A percentile compares a stretch with the other conserved stretches of the same genome.
Conservation (phyloP, 2,888 invertebrate genomes). For the Steinernema hermaphroditum region DNA sequence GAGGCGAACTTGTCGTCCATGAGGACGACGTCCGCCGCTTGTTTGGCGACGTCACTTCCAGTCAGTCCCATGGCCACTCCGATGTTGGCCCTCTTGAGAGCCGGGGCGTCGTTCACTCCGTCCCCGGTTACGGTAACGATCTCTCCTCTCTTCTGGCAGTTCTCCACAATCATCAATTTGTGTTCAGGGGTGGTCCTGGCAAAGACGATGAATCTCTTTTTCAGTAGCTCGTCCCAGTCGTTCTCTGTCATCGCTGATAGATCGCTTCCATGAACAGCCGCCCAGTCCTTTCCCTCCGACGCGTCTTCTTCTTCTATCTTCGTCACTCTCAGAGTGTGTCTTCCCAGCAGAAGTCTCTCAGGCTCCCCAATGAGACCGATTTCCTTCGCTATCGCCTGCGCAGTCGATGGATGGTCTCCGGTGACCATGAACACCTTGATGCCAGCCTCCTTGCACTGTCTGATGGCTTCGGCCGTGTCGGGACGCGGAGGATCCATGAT, state of each 20-base stretch:
- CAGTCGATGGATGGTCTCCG: slow-evolving; percentile 46
- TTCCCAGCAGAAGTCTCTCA: neutral
- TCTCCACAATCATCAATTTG: slow-evolving; percentile 38
- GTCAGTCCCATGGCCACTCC: slow-evolving; percentile 42
- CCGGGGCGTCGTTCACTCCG: slow-evolving; percentile 47
- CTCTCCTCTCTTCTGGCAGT: slow-evolving; percentile 42
- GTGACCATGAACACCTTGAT: slow-evolving; percentile 46
- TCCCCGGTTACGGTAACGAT: slow-evolving; percentile 50
- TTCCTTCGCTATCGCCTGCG: slow-evolving; percentile 40
- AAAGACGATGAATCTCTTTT: slow-evolving; percentile 37
- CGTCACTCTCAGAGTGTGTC: slow-evolving; percentile 12
- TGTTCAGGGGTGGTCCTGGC: slow-evolving; percentile 44
- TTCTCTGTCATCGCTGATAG: slow-evolving; percentile 36
- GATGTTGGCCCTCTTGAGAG: slow-evolving; percentile 48
- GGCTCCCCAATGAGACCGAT: slow-evolving; percentile 40
- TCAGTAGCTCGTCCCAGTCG: slow-evolving; percentile 42
- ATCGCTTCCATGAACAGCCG: slow-evolving; percentile 36
- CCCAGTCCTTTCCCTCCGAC: slow-evolving; percentile 33
- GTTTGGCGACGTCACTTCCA: slow-evolving; percentile 47
- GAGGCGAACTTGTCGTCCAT: slow-evolving; percentile 37
- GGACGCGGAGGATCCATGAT: slow-evolving; percentile 48
- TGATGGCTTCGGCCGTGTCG: slow-evolving; percentile 39
- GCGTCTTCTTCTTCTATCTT: slow-evolving; percentile 4
- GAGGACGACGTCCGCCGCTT: slow-evolving; percentile 50
- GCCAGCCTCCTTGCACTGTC: slow-evolving; percentile 41